A percentile compares a stretch with the other conserved stretches of the same genome.
These are phyloP conservation scores for Muscina levida DNA, from an alignment of 2,888 invertebrate genomes.

Conservation along the genomic window DNA sequence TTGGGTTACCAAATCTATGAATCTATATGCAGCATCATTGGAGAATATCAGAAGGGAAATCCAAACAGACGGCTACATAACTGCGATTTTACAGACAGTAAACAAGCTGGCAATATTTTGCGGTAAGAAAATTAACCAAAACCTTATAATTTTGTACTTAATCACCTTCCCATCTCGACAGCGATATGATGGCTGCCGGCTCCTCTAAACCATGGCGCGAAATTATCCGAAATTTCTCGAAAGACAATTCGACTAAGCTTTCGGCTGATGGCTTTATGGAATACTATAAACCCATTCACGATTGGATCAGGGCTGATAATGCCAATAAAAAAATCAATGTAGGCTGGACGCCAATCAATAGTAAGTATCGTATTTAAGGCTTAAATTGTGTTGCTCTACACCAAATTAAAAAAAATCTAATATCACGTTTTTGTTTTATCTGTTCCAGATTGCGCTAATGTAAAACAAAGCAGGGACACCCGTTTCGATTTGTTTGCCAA, in stretches of 20 bases:
- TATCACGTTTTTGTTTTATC: too few species aligned
- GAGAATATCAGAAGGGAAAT: constrained; percentile 79
- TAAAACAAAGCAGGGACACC: too few species aligned
- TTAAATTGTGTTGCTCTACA: too few species aligned
- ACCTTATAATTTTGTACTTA: constrained; percentile 38
- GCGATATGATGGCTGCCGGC: constrained; percentile 81
- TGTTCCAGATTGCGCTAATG: too few species aligned
- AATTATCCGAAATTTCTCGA: constrained; percentile 83
- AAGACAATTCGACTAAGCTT: constrained; percentile 86
- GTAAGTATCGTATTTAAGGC: too few species aligned
- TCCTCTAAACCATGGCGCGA: constrained; percentile 83
- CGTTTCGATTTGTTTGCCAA: too few species aligned
- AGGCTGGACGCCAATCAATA: constrained; percentile 68
- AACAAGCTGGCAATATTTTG: constrained; percentile 82
- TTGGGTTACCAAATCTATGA: constrained; percentile 85
- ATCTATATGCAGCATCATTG: constrained; percentile 84
- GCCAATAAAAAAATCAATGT: constrained; percentile 72
- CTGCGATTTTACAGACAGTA: constrained; percentile 85
- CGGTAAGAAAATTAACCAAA: constrained; percentile 56
- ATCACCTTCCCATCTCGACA: too few species aligned
- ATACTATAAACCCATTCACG: constrained; percentile 83
- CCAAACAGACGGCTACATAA: constrained; percentile 81
- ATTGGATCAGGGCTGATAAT: constrained; percentile 83
- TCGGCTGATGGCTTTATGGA: constrained; percentile 83
- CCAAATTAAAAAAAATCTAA: too few species aligned